These are phyloP conservation scores for Anadara kagoshimensis DNA, from an alignment of 1,140 invertebrate genomes.

Conservation along the genomic window DNA sequence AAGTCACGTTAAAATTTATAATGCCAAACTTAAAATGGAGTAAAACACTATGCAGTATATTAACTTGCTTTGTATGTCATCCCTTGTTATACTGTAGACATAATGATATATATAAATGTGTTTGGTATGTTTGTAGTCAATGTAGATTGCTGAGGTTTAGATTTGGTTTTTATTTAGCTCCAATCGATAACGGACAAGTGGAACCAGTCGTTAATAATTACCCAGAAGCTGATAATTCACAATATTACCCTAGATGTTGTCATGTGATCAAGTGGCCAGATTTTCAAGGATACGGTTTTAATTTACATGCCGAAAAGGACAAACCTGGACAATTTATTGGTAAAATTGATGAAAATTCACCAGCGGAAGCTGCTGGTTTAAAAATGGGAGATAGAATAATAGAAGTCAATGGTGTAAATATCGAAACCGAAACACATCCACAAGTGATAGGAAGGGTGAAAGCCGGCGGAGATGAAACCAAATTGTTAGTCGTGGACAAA, in stretches of 20 bases:
- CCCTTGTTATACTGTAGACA: no score
- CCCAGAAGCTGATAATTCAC: not conserved
- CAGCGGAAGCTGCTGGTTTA: slow-evolving; percentile 92
- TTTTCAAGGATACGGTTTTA: slow-evolving; percentile 99
- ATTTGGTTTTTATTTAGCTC: no score
- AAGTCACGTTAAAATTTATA: no score
- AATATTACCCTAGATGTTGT: slow-evolving; percentile 59
- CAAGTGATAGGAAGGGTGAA: slow-evolving; percentile 82
- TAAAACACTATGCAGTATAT: no score
- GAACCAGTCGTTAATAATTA: no score
- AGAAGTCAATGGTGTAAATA: slow-evolving; percentile 79
- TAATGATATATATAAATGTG: no score
- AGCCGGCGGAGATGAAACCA: slow-evolving; percentile 87
- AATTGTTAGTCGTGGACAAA: slow-evolving; percentile 90
- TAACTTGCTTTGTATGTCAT: no score
- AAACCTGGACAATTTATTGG: slow-evolving; percentile 97
- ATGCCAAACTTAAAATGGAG: no score
- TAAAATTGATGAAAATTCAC: slow-evolving; percentile 94
- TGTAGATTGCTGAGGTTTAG: no score
- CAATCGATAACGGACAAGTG: no score
- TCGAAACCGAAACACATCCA: slow-evolving; percentile 93
- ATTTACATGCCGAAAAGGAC: slow-evolving; percentile 96
- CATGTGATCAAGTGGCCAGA: slow-evolving; percentile 84
- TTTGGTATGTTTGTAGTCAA: no score
- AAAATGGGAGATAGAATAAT: slow-evolving; percentile 93